Base-by-base conservation (phyloP, 2,888 invertebrate genomes). In the Cerastis leucographa region DNA sequence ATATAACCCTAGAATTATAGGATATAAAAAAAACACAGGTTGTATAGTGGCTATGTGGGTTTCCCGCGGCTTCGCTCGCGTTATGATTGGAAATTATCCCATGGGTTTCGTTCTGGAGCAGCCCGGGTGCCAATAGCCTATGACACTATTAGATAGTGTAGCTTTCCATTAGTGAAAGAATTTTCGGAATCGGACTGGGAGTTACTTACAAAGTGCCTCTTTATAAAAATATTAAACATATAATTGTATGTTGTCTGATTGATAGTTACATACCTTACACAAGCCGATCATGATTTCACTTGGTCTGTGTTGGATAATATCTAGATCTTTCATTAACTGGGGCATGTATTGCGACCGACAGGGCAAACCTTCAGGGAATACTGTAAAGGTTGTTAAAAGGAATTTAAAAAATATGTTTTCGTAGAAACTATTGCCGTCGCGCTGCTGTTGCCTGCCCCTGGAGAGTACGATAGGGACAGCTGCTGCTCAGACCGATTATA, bases 281-380 rank as follows among this genome's bases (percentile, higher is more conserved):
- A 93, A 80, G n/a, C 86, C 91, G 17, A 93, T 90, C 92, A 94
- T 92, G 42, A 95, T 93, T 85, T 93, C 92, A 67, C 90, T 93
- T 0, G 73, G 75, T 5, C 91, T 84, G 5, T 74, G 56, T 35
- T 72, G 71, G 5, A 92, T 82, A 5, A 72, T 73, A 0, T 86
- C 71, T 12, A 89, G 14, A 0, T 71, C 44, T 49, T 76, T 83
- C 7, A 93, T 69, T 0, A 67, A 51, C 8, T 61, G 22, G 11
- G 93, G 92, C 74, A 94, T 66, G 49, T 89, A 85, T n/a, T 76
- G 75, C 1, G 94, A 94, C 0, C 90, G 89, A 78, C 95, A 95
- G 0, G 93, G 92, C 40, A 95, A 76, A 0, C 94, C 95, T 0
- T 61, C 80, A 0, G 92, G 91, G 62, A 93, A 94, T 2, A 78